Percentiles rank a stretch among this genome's conserved stretches.
These are phyloP conservation scores for Reinhardtius hippoglossoides DNA, from an alignment of 2,113 vertebrate genomes.

Conservation along the genomic window DNA sequence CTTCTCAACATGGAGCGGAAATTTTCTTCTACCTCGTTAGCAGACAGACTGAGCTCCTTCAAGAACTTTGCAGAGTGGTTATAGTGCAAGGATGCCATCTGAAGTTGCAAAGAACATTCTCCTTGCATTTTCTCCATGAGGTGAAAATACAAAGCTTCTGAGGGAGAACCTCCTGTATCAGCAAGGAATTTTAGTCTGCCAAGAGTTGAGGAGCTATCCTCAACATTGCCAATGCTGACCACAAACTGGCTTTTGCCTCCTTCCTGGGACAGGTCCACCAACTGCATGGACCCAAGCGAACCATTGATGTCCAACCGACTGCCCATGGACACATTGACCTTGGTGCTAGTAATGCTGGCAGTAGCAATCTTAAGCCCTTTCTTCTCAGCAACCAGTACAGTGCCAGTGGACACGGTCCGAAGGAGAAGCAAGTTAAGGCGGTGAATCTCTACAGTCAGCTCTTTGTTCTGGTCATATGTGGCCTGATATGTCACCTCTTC, in stretches of 20 bases:
- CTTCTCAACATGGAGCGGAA: constrained; percentile 94
- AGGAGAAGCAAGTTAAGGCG: constrained; percentile 93
- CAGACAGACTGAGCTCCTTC: constrained; percentile 92
- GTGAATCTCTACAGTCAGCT: constrained; percentile 95
- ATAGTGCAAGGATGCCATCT: constrained; percentile 97
- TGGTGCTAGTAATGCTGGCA: constrained; percentile 93
- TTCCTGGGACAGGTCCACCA: constrained; percentile 93
- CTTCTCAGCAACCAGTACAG: constrained; percentile 87
- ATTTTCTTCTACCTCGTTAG: constrained; percentile 95
- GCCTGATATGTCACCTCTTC: constrained; percentile 87
- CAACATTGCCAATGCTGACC: constrained; percentile 92
- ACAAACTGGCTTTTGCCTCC: constrained; percentile 90
- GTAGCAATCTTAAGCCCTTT: constrained; percentile 95
- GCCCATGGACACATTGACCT: constrained; percentile 94
- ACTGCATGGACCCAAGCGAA: constrained; percentile 93
- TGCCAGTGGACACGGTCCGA: constrained; percentile 86
- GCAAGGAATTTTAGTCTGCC: constrained; percentile 75
- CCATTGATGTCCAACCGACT: constrained; percentile 89
- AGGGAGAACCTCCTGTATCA: constrained; percentile 73
- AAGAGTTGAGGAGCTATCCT: constrained; percentile 62
- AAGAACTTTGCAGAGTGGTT: constrained; percentile 96
- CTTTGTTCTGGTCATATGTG: constrained; percentile 92
- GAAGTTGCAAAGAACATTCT: constrained; percentile 90
- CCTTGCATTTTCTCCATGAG: constrained; percentile 89
- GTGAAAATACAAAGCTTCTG: constrained; percentile 91